Percentiles rank a stretch among this genome's conserved stretches.
Evolutionary conservation across 2,888 invertebrate species (phyloP).

Genomic region (Drosophila buzzatii): DNA sequence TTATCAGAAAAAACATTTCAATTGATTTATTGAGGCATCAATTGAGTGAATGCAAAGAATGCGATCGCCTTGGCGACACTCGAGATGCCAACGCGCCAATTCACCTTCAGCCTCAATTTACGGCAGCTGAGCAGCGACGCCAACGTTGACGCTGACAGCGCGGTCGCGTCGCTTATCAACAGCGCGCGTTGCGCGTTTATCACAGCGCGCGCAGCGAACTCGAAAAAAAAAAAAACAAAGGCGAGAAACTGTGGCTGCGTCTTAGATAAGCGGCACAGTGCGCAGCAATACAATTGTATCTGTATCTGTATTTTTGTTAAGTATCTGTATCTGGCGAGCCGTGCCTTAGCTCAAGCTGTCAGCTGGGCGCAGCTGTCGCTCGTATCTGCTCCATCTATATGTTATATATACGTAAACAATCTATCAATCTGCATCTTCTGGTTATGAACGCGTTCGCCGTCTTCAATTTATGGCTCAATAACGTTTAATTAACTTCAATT

Average conservation of each 20-base stretch:
- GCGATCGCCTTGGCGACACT: conserved; percentile 69
- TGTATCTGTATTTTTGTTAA: conserved; percentile 6
- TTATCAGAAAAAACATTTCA: conserved; percentile 54
- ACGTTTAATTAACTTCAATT: conserved; percentile 75
- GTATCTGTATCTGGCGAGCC: conserved; percentile 19
- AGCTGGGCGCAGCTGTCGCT: conserved; percentile 37
- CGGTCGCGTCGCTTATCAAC: conserved; percentile 45
- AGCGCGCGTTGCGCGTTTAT: conserved; percentile 39
- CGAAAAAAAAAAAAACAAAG: conserved; percentile 33
- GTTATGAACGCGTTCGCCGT: not conserved
- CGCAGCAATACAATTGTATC: conserved; percentile 8
- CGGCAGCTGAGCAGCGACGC: conserved; percentile 18
- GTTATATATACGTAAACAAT: conserved; percentile 1
- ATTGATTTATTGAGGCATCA: conserved; percentile 73
- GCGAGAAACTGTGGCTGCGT: conserved; percentile 6
- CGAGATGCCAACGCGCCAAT: conserved; percentile 36
- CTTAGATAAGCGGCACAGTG: conserved; percentile 39
- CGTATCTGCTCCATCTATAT: conserved; percentile 22
- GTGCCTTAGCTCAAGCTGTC: conserved; percentile 25
- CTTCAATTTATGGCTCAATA: conserved; percentile 50
- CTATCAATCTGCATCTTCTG: conserved; percentile 7
- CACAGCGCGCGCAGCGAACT: conserved; percentile 17
- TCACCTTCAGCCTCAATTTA: conserved; percentile 77
- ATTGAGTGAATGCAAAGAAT: conserved; percentile 63
- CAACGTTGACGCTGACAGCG: conserved; percentile 25